phyloP scores from a whole-genome alignment of 2,888 invertebrate species.

The Poecilobothrus nobilitatus region DNA sequence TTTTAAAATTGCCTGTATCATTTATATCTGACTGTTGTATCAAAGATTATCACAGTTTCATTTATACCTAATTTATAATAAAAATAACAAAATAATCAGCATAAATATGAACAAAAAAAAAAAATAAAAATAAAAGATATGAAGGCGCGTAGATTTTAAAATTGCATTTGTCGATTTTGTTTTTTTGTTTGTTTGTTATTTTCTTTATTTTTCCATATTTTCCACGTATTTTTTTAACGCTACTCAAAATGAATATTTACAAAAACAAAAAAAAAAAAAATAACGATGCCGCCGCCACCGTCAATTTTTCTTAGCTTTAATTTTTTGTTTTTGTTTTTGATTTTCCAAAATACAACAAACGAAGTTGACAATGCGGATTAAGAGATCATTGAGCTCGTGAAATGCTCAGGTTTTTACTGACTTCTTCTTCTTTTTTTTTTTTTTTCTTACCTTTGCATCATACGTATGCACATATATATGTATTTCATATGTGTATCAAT shows the following conservation, averaged over 20 bases:
- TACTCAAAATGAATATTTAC: neutral
- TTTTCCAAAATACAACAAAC: neutral
- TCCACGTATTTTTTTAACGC: neutral
- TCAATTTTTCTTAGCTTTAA: neutral
- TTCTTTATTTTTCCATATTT: neutral
- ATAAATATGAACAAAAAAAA: no score
- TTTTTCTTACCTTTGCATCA: no score
- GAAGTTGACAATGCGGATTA: constrained; percentile 6
- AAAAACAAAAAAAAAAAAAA: no score
- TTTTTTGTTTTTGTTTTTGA: neutral
- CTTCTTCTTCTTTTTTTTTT: no score
- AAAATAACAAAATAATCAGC: neutral
- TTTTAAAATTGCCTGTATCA: no score
- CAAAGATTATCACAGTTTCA: constrained; percentile 1
- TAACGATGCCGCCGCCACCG: neutral
- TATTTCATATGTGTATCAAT: no score
- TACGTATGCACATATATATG: no score
- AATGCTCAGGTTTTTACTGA: neutral
- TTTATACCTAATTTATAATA: constrained; percentile 4
- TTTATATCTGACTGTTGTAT: neutral
- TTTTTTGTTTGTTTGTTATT: neutral
- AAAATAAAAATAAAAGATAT: neutral
- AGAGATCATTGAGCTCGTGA: constrained; percentile 4
- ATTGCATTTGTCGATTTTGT: neutral
- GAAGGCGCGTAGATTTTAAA: neutral